Conservation (phyloP, 2,888 invertebrate genomes). For the Tetramorium bicarinatum region DNA sequence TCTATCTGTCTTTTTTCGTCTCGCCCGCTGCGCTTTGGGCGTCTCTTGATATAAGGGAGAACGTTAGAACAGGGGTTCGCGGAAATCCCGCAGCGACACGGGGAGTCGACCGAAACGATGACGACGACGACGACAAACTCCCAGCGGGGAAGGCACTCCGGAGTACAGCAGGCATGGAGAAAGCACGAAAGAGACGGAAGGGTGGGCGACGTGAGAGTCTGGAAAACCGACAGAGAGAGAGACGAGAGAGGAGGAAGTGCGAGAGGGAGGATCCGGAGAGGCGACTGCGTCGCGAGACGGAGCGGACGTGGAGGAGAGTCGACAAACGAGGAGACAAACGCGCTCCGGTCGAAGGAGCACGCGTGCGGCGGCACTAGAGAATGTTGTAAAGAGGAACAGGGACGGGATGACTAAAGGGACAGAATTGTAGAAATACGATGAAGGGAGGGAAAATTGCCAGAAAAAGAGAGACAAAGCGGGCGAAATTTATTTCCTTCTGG, state of each 20-base stretch:
- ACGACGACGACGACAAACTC: constrained; percentile 70
- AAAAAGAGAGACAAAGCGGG: constrained; percentile 8
- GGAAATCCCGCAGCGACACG: constrained; percentile 69
- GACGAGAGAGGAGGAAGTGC: constrained; percentile 23
- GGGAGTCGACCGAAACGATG: constrained; percentile 61
- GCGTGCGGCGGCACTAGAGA: constrained; percentile 7
- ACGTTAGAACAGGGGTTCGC: constrained; percentile 63
- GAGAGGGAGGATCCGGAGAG: constrained; percentile 32
- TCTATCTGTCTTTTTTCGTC: constrained; percentile 48
- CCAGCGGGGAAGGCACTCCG: constrained; percentile 50
- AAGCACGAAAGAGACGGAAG: neutral
- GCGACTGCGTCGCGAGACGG: constrained; percentile 43
- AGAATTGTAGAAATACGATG: neutral
- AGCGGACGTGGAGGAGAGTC: constrained; percentile 52
- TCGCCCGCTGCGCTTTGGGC: constrained; percentile 29
- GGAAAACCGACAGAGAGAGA: constrained; percentile 11
- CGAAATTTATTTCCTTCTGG: constrained; percentile 25
- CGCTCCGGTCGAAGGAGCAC: constrained; percentile 43
- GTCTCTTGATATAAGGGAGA: constrained; percentile 70
- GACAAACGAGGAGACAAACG: constrained; percentile 56
- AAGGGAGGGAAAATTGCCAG: neutral
- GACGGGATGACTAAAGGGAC: constrained; percentile 17
- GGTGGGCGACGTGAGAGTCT: constrained; percentile 19
- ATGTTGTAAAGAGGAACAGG: constrained; percentile 33
- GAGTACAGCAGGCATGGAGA: constrained; percentile 24